Conservation (phyloP, 2,888 invertebrate genomes). For the Elysia crispata region DNA sequence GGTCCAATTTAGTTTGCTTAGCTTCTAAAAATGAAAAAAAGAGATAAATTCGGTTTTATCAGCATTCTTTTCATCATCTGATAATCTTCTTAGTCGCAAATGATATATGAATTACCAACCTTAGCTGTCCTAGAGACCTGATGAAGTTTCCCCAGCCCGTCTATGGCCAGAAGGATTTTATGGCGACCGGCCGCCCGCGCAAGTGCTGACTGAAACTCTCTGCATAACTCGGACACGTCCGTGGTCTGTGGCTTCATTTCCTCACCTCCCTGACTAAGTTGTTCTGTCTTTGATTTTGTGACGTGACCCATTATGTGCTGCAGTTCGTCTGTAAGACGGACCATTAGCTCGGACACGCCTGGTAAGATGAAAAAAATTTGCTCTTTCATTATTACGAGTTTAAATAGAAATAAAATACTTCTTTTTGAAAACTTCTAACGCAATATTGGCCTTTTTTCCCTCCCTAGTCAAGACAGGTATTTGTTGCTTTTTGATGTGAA, state of each 20-base stretch:
- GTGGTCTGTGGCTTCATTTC: neutral
- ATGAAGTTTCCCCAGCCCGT: constrained; percentile 43
- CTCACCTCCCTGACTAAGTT: constrained; percentile 17
- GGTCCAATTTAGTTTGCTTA: too few relatives aligned
- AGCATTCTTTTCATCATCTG: too few relatives aligned
- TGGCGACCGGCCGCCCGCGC: constrained; percentile 33
- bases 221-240: constrained; percentile 41
- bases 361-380: too few relatives aligned
- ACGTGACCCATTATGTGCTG: constrained; percentile 22
- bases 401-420: too few relatives aligned
- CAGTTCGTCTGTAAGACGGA: constrained; percentile 42
- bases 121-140: constrained; percentile 45
- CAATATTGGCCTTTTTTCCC: too few relatives aligned
- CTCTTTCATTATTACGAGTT: too few relatives aligned
- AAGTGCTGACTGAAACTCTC: constrained; percentile 40
- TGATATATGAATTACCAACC: constrained; percentile 12
- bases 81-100: too few relatives aligned
- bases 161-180: constrained; percentile 47
- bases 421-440: too few relatives aligned
- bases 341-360: constrained; percentile 43
- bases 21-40: too few relatives aligned
- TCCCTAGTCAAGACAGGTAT: too few relatives aligned
- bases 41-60: too few relatives aligned
- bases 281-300: constrained; percentile 14
- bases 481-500: too few relatives aligned